A percentile compares a stretch with the other conserved stretches of the same genome.
phyloP scores from a whole-genome alignment of 2,113 vertebrate genomes.

The Penelope pileata region DNA sequence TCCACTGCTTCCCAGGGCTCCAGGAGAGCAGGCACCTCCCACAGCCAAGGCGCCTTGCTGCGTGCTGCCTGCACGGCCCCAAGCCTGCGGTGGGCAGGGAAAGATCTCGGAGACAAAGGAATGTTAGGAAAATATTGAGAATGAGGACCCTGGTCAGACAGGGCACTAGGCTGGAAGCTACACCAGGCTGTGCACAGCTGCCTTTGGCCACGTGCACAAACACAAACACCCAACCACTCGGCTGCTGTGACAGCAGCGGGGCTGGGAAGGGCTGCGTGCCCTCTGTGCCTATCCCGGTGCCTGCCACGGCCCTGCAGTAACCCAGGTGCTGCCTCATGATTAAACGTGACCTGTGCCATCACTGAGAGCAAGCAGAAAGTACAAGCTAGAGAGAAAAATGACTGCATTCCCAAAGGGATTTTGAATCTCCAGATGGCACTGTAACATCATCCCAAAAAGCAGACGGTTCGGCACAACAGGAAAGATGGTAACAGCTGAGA shows the following conservation, averaged over 20 bases:
- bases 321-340: not conserved
- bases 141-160: not conserved
- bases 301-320: not conserved
- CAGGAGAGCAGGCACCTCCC: not conserved
- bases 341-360: not conserved
- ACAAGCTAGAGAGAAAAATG: not conserved
- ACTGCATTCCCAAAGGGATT: not conserved
- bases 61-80: not conserved
- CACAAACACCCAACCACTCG: not conserved
- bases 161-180: not conserved
- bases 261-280: rapidly evolving
- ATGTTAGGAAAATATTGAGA: not conserved
- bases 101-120: not conserved
- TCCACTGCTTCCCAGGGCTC: not conserved
- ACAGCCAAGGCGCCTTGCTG: not conserved
- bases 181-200: not conserved
- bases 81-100: rapidly evolving
- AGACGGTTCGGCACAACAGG: not conserved
- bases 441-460: conserved; percentile 34
- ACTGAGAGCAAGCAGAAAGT: not conserved
- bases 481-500: conserved; percentile 32
- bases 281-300: no score
- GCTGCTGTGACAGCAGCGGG: not conserved
- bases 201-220: not conserved
- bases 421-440: conserved; percentile 66